Evolutionary conservation across 2,113 vertebrate species (phyloP), one percentile per base, ranked within the genome.

Genomic region (Gila orcuttii): DNA sequence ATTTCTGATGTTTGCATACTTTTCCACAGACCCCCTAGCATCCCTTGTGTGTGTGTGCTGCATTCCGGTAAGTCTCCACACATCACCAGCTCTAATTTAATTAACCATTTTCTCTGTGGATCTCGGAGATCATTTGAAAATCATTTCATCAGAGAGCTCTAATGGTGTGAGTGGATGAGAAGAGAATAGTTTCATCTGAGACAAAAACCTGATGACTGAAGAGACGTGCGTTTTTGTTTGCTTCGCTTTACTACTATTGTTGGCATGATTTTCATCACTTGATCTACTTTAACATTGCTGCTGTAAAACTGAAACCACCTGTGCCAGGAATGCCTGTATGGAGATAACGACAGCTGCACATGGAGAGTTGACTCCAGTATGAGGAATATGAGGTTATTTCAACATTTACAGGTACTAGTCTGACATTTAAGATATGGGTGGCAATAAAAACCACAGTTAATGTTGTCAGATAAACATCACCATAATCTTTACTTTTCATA

Each of bases 71-170:
- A 50, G 21, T 76, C 28, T 55, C 15, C 28, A 15, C 74, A 78
- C 31, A 78, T 57, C 31, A 79, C 55, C 23, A 13, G 55, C 21
- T 60, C 21, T 39, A 79, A 79, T 79, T 66, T 47, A 64, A 81
- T 81, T 21, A 81, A 47, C 15, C 8, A 25, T 28, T 47, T n/a
- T 47, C 12, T 79, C 77, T 66, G 23, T 5, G n/a, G 79, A 81
- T 76, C 73, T 28, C 73, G 50, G 73, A 28, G 39, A 76, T 81
- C 59, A 66, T 47, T 81, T 81, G 23, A 64, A 66, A 25, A 81
- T 81, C 59, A 50, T 50, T 39, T 50, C 13, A 81, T 80, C 36
- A n/a, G 39, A 15, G 39, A 81, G 79, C 36, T 81, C 8, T 64
- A 64, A 36, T 25, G 23, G 39, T 66, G 39, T 17, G n/a, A 45